These are phyloP conservation scores for Ochlodes sylvanus DNA, from an alignment of 2,888 invertebrate genomes.

Conservation along the genomic window DNA sequence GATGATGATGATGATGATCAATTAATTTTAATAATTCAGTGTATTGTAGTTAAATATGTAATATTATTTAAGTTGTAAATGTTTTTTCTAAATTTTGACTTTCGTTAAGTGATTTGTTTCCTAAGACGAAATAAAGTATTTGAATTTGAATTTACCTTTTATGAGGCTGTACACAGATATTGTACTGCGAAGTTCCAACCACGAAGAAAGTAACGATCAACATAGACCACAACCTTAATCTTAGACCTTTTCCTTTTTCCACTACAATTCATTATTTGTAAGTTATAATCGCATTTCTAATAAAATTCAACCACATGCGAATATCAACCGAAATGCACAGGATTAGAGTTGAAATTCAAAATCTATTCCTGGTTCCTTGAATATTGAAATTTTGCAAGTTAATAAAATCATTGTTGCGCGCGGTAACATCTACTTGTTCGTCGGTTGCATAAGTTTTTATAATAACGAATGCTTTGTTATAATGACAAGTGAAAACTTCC, in stretches of 20 bases:
- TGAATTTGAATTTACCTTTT: no score
- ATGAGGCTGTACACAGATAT: no score
- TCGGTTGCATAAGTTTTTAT: not conserved
- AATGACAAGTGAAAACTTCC: conserved; percentile 4
- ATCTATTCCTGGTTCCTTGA: not conserved
- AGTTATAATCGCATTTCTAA: conserved; percentile 4
- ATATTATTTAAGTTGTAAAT: no score
- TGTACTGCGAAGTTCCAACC: not conserved
- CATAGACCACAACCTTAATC: conserved; percentile 59
- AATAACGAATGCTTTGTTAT: conserved; percentile 4
- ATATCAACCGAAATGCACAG: not conserved
- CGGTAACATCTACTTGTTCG: not conserved
- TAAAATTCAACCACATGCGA: not conserved
- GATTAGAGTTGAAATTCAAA: conserved; percentile 9
- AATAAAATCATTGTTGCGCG: conserved; percentile 9
- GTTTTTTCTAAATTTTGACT: no score
- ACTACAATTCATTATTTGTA: conserved; percentile 31
- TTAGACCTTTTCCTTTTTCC: conserved; percentile 52
- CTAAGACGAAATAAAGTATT: no score
- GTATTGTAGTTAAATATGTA: no score
- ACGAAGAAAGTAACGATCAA: conserved; percentile 68
- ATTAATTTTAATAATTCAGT: no score
- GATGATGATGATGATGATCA: no score
- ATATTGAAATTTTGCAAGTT: conserved; percentile 21
- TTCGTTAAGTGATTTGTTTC: no score